Percentiles rank a stretch among this genome's conserved stretches.
Conservation (phyloP, 2,888 invertebrate species). For the Cosmia pyralina region DNA sequence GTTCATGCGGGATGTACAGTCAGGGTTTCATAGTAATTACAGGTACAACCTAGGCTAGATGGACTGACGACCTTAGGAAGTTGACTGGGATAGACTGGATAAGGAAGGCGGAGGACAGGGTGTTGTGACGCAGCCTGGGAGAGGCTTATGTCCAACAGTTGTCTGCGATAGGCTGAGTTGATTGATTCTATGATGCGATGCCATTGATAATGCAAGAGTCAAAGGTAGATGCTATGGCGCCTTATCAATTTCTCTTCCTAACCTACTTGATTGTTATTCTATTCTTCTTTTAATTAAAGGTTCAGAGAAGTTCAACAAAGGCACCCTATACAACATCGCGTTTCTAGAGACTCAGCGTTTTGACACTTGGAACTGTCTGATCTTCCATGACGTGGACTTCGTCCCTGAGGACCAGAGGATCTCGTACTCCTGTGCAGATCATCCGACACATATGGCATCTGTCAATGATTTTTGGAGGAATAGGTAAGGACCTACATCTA, state of each 20-base stretch:
- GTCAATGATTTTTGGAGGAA: not conserved
- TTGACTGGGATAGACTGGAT: no score
- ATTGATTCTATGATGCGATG: no score
- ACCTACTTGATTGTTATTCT: not conserved
- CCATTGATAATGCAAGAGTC: no score
- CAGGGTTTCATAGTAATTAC: no score
- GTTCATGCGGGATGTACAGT: not conserved
- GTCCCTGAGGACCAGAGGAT: slow-evolving; percentile 55
- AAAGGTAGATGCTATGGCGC: no score
- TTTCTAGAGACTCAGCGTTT: slow-evolving; percentile 59
- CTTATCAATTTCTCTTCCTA: not conserved
- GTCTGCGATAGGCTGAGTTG: no score
- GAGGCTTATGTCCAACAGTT: no score
- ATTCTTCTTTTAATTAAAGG: slow-evolving; percentile 23
- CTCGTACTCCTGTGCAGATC: slow-evolving; percentile 41
- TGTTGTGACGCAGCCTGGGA: no score
- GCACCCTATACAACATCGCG: slow-evolving; percentile 53
- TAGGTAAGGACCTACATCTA: no score
- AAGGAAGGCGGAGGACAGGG: no score
- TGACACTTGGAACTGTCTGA: slow-evolving; percentile 50
- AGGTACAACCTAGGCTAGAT: no score
- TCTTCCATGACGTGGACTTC: slow-evolving; percentile 56
- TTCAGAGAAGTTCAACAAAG: slow-evolving; percentile 56
- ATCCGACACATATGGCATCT: slow-evolving; percentile 43
- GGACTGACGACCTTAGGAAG: no score